Evolutionary conservation across 2,888 invertebrate genomes (phyloP).

Genomic region (Lochmaea crataegi): DNA sequence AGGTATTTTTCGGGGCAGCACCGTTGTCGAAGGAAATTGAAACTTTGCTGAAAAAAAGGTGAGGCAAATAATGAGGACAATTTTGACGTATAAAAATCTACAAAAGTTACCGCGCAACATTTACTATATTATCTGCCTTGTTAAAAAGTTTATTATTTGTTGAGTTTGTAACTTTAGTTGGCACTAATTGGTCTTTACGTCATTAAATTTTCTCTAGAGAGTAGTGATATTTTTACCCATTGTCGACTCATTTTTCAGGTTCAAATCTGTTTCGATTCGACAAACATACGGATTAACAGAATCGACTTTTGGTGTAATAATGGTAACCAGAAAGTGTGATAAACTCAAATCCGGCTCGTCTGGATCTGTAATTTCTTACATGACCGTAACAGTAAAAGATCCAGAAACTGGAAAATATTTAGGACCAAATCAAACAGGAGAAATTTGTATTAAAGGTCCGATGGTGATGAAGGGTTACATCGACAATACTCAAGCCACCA

Average conservation of each 20-base stretch:
- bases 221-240: no score
- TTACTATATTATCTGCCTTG: no score
- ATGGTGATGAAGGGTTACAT: constrained; percentile 73
- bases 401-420: constrained; percentile 71
- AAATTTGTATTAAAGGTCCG: constrained; percentile 84
- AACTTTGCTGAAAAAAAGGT: constrained; percentile 69
- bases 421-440: constrained; percentile 75
- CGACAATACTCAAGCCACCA: constrained; percentile 74
- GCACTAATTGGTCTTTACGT: no score
- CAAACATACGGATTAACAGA: constrained; percentile 87
- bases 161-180: no score
- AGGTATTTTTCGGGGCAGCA: constrained; percentile 82
- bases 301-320: constrained; percentile 71
- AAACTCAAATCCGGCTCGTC: constrained; percentile 70
- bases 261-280: constrained; percentile 45
- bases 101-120: no score
- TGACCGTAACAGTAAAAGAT: constrained; percentile 73
- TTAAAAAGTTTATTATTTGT: no score
- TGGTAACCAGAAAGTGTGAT: constrained; percentile 57
- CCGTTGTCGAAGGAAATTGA: constrained; percentile 80
- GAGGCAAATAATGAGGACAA: constrained; percentile 30
- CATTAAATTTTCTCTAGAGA: no score
- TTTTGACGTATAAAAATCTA: no score
- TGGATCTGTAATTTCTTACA: constrained; percentile 72
- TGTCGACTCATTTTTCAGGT: constrained; percentile 30